Evolutionary conservation across 2,797 vertebrate species (phyloP).

Genomic region (Tenualosa ilisha): DNA sequence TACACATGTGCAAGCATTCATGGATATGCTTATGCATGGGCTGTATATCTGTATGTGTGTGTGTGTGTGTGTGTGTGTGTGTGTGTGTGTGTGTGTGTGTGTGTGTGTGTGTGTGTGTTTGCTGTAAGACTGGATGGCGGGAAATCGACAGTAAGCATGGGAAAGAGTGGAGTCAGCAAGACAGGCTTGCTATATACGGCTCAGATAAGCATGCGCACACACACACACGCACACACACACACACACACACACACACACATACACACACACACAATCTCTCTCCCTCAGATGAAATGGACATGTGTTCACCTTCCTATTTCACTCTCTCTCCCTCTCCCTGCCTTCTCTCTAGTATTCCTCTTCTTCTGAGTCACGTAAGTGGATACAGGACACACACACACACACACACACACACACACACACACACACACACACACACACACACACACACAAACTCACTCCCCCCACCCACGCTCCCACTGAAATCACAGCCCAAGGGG

Average conservation of each 20-base stretch:
- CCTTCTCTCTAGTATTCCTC: background rate
- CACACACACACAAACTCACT: constrained; percentile 15
- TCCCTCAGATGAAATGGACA: background rate
- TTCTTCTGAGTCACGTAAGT: background rate
- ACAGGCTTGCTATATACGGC: constrained; percentile 11
- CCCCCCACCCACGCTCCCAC: background rate
- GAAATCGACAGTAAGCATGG: background rate
- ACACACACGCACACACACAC: background rate
- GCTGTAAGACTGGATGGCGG: background rate
- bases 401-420: constrained; percentile 4
- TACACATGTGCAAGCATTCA: constrained; percentile 10
- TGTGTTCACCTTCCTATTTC: background rate
- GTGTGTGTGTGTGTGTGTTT: background rate
- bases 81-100: constrained; percentile 3
- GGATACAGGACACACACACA: background rate
- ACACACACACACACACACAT: background rate
- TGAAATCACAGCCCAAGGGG: constrained; percentile 7
- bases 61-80: background rate
- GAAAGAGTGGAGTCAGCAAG: constrained; percentile 4
- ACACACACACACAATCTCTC: background rate
- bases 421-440: background rate
- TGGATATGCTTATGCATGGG: background rate
- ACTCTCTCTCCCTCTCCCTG: background rate
- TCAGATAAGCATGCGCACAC: background rate
- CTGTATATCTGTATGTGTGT: constrained; percentile 8